Evolutionary conservation across 2,888 invertebrate species (phyloP).

Genomic region (Drosophila kanekoi): DNA sequence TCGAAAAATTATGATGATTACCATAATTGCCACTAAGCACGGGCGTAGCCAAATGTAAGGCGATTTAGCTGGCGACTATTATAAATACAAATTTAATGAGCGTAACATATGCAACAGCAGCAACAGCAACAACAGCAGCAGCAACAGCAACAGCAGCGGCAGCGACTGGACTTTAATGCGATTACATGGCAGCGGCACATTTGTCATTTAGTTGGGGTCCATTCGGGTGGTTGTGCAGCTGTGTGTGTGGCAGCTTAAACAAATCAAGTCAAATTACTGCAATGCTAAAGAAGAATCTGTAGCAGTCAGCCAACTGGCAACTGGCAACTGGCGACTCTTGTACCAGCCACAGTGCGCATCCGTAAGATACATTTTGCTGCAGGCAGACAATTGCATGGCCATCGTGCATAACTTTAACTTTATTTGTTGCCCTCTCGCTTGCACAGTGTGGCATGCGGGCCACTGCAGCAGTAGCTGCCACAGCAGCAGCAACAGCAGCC

Average conservation of each 20-base stretch:
- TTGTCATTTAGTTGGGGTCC: conserved; percentile 70
- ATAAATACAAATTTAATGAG: conserved; percentile 80
- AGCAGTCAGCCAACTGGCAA: conserved; percentile 64
- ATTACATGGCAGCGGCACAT: conserved; percentile 78
- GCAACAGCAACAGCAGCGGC: conserved; percentile 28
- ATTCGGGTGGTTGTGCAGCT: conserved; percentile 22
- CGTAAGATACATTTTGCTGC: conserved; percentile 67
- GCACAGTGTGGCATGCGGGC: conserved; percentile 73
- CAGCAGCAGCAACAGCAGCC: conserved; percentile 49
- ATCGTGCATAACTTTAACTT: conserved; percentile 76
- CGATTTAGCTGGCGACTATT: conserved; percentile 70
- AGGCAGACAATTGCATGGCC: conserved; percentile 74
- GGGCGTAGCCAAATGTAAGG: conserved; percentile 76
- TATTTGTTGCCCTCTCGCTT: conserved; percentile 60
- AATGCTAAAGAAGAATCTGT: conserved; percentile 75
- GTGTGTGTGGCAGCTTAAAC: conserved; percentile 71
- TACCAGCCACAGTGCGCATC: conserved; percentile 75
- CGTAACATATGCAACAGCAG: conserved; percentile 74
- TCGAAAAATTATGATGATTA: conserved; percentile 75
- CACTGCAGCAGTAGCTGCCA: conserved; percentile 47
- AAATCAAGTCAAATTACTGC: conserved; percentile 79
- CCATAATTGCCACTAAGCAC: conserved; percentile 71
- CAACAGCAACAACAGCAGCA: conserved; percentile 20
- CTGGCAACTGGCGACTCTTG: conserved; percentile 55
- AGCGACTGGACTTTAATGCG: conserved; percentile 70